Conservation (phyloP, 2,888 invertebrate genomes). For the Tromatobia lineatoria region DNA sequence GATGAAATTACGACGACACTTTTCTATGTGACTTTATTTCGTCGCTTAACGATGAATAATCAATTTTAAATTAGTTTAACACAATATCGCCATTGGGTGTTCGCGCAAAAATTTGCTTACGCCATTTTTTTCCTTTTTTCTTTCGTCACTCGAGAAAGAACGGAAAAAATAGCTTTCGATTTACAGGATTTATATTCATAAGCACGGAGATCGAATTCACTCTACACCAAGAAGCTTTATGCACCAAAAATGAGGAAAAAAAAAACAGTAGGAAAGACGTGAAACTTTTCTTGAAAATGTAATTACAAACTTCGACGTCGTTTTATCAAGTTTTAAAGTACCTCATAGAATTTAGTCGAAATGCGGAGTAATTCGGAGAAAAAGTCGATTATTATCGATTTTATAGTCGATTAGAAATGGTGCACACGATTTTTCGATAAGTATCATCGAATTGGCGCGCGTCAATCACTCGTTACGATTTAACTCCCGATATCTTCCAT, state of each 20-base stretch:
- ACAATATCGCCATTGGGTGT: not conserved
- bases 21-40: constrained; percentile 44
- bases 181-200: constrained; percentile 28
- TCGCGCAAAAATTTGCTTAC: constrained; percentile 14
- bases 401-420: constrained; percentile 22
- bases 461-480: constrained; percentile 21
- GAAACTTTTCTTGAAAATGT: constrained; percentile 26
- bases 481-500: constrained; percentile 63
- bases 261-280: constrained; percentile 29
- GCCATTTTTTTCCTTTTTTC: constrained; percentile 13
- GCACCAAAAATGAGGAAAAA: constrained; percentile 34
- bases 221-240: constrained; percentile 49
- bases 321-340: constrained; percentile 50
- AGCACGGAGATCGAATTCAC: constrained; percentile 49
- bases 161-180: constrained; percentile 31
- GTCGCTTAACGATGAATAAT: not conserved
- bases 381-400: constrained; percentile 25
- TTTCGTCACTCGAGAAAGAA: constrained; percentile 7
- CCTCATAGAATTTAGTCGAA: constrained; percentile 46
- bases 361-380: constrained; percentile 20
- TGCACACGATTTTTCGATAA: constrained; percentile 32
- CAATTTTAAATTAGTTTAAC: not conserved
- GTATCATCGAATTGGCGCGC: not conserved
- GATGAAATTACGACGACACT: constrained; percentile 11
- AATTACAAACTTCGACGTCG: constrained; percentile 4